Evolutionary conservation across 2,113 vertebrate genomes (phyloP).

Genomic region (Takifugu bimaculatus): DNA sequence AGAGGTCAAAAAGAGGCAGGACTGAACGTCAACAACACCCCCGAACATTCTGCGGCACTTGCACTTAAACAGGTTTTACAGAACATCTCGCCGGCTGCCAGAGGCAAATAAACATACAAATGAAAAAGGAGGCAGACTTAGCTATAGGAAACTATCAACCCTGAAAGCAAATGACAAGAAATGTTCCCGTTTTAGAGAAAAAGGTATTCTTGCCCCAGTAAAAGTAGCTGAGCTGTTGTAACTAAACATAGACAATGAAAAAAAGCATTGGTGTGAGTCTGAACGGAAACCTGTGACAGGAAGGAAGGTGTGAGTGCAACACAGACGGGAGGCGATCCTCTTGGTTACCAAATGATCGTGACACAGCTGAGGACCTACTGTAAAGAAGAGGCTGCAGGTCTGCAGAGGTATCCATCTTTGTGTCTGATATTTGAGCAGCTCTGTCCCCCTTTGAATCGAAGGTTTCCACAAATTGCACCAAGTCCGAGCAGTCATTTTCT

Average conservation of each 20-base stretch:
- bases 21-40: background rate
- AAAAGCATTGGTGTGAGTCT: background rate
- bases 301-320: background rate
- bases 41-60: slow-evolving; percentile 1
- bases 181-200: background rate
- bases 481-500: slow-evolving; percentile 50
- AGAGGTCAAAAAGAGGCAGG: background rate
- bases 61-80: slow-evolving; percentile 43
- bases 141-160: background rate
- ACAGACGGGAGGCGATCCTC: slow-evolving; percentile 20
- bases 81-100: slow-evolving; percentile 8
- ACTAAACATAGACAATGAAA: background rate
- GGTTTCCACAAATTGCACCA: slow-evolving; percentile 48
- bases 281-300: background rate
- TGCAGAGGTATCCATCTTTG: slow-evolving; percentile 73
- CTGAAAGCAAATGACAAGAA: background rate
- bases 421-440: slow-evolving; percentile 43
- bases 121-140: background rate
- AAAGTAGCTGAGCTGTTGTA: background rate
- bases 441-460: slow-evolving; percentile 39
- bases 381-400: slow-evolving; percentile 56
- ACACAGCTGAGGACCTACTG: slow-evolving; percentile 57
- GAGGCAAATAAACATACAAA: slow-evolving; percentile 3
- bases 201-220: background rate
- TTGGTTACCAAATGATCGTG: background rate